Evolutionary conservation across 2,113 vertebrate genomes (phyloP), one percentile per base, ranked within the genome.

Genomic region (Notiomystis cincta): DNA sequence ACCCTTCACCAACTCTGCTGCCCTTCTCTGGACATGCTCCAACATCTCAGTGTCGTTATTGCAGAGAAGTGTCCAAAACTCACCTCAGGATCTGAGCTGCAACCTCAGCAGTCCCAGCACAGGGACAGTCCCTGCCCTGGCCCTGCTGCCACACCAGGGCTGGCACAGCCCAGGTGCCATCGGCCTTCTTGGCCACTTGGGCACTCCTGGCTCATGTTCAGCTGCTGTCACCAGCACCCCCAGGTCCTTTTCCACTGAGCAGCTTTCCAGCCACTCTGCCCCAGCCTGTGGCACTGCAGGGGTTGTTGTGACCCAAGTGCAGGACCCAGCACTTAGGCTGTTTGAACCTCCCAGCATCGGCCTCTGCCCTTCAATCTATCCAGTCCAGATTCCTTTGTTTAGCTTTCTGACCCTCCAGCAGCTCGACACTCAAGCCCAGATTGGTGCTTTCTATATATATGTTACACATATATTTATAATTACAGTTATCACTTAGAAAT

Each of bases 61-160:
- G 57, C 6, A 35, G 7, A 20, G 35, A 45, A 7, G 14, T 16
- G 1, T 22, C 13, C 31, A 81, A 60, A 80, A 53, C 31, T 33
- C 13, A 17, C 23, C 0, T 0, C 9, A 37, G 23, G 2, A 23
- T 8, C 40, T 0, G 0, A 80, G 21, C 16, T 45, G 48, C 0
- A 3, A 3, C 37, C 31, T 58, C 53, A 30, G 0, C 42, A 44
- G 10, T 30, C 16, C 2, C 0, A 57, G 37, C 22, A 56, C 30
- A 51, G 20, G 4, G 2, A 70, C 0, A 0, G 31, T 42, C 65
- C 10, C 33, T 37, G 7, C 2, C 30, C 13, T 65, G 6, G 1
- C 35, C 31, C 38, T 13, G 5, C 31, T 64, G 27, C 16, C 70
- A 82, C 35, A 27, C 18, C 7, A 7, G 11, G 38, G 1, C n/a